Conservation (phyloP, 2,888 invertebrate species). For the Pecten maximus region DNA sequence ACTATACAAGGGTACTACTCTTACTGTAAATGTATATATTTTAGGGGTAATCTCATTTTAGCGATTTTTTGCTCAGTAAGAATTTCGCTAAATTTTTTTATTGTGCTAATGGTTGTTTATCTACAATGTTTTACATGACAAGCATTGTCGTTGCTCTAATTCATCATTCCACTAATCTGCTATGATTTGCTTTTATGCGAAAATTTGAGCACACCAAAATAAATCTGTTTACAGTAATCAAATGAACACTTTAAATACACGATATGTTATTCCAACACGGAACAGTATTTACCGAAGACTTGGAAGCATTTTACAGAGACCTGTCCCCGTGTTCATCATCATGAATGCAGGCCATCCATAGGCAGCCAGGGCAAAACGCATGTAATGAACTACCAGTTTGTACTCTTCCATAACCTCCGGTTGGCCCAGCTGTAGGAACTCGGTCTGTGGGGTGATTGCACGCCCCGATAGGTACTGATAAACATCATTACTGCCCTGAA, state of each 20-base stretch:
- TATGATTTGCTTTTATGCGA: no score
- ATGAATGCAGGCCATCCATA: constrained; percentile 95
- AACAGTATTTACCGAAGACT: constrained; percentile 85
- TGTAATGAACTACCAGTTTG: constrained; percentile 87
- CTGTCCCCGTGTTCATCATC: constrained; percentile 88
- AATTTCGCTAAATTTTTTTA: no score
- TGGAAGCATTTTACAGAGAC: constrained; percentile 89
- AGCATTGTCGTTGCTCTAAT: no score
- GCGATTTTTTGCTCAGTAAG: no score
- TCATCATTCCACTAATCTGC: no score
- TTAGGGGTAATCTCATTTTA: no score
- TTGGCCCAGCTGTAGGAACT: constrained; percentile 91
- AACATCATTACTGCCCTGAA: constrained; percentile 90
- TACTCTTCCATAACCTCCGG: constrained; percentile 83
- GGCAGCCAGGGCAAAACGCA: constrained; percentile 92
- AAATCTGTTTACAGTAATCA: no score
- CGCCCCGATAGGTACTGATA: constrained; percentile 94
- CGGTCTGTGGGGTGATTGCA: constrained; percentile 90
- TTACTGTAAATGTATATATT: no score
- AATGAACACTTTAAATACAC: not conserved
- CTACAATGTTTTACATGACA: no score
- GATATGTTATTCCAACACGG: not conserved
- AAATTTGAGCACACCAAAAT: no score
- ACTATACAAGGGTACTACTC: no score
- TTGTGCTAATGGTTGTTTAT: no score